phyloP scores from a whole-genome alignment of 2,888 invertebrate genomes.

The Rhagium mordax region DNA sequence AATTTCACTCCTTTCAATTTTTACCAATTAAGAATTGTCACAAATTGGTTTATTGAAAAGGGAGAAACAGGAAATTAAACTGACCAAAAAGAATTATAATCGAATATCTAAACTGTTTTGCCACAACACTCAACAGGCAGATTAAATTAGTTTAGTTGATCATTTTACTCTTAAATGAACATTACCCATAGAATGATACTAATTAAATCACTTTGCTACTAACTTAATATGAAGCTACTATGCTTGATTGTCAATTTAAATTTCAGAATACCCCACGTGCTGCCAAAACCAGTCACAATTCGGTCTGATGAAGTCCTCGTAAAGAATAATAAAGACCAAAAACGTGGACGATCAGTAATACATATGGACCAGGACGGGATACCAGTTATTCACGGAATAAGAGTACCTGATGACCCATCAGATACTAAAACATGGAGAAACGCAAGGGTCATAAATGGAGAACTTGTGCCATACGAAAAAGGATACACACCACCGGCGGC shows the following conservation, averaged over 20 bases:
- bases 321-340: slow-evolving; percentile 71
- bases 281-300: slow-evolving; percentile 81
- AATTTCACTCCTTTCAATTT: too few relatives aligned
- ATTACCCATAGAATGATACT: too few relatives aligned
- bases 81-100: too few relatives aligned
- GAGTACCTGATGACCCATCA: slow-evolving; percentile 89
- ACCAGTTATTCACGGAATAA: slow-evolving; percentile 85
- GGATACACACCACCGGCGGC: slow-evolving; percentile 79
- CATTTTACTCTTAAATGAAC: too few relatives aligned
- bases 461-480: slow-evolving; percentile 83
- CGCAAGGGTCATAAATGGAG: slow-evolving; percentile 89
- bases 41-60: too few relatives aligned
- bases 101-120: too few relatives aligned
- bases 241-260: neutral
- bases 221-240: too few relatives aligned
- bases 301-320: slow-evolving; percentile 78
- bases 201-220: too few relatives aligned
- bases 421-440: slow-evolving; percentile 85
- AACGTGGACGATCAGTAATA: slow-evolving; percentile 78
- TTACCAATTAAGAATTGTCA: too few relatives aligned
- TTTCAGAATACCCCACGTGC: slow-evolving; percentile 70
- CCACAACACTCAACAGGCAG: too few relatives aligned
- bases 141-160: too few relatives aligned
- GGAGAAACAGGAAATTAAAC: too few relatives aligned
- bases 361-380: slow-evolving; percentile 81